Conservation (phyloP, 1,140 invertebrate species). For the Druon quercuslanigerum region DNA sequence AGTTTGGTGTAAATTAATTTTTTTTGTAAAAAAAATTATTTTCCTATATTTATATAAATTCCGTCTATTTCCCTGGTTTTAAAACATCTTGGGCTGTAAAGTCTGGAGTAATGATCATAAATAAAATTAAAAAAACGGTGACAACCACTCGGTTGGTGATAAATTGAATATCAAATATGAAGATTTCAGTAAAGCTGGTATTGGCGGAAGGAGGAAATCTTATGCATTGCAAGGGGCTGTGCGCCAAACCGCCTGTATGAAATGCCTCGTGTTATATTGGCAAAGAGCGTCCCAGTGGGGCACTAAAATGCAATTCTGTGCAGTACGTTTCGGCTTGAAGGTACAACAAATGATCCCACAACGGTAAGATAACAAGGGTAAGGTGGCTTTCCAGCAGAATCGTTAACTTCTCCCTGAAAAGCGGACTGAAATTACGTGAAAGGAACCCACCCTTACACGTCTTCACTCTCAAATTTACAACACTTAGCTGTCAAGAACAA, state of each 20-base stretch:
- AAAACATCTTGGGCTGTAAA: no score
- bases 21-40: no score
- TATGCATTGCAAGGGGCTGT: conserved; percentile 14
- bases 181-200: not conserved
- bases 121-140: not conserved
- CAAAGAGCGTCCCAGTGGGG: conserved; percentile 1
- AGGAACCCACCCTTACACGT: not conserved
- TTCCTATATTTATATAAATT: no score
- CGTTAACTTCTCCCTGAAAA: conserved; percentile 22
- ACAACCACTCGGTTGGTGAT: not conserved
- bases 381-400: not conserved
- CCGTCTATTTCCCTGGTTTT: no score
- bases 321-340: conserved; percentile 39
- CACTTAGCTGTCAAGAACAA: no score
- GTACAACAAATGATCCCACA: conserved; percentile 42
- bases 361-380: conserved; percentile 44
- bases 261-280: conserved; percentile 29
- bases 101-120: no score
- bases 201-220: conserved; percentile 14
- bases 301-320: conserved; percentile 38
- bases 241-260: not conserved
- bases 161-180: conserved; percentile 10
- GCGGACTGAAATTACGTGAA: not conserved
- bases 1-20: no score
- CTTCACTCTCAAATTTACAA: not conserved